Percentiles rank a stretch among this genome's conserved stretches.
phyloP scores from a whole-genome alignment of 2,113 vertebrate species.

The Callorhinus ursinus region DNA sequence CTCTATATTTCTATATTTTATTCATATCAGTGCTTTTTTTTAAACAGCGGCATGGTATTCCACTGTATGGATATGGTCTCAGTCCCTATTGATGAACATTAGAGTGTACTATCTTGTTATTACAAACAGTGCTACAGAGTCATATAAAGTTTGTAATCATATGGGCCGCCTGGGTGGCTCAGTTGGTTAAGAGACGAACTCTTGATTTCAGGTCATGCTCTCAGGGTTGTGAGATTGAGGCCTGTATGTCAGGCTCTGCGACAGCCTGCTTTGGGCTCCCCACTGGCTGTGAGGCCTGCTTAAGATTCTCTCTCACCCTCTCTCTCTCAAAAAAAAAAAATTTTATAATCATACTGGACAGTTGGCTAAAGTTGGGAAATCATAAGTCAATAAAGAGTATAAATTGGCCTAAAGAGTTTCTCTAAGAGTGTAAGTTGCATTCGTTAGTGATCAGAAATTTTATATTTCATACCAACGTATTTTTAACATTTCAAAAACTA shows the following conservation, averaged over 20 bases:
- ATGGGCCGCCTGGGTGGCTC: neutral
- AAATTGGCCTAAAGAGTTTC: slow-evolving; percentile 1
- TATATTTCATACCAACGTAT: neutral
- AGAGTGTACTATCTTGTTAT: neutral
- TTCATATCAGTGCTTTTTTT: neutral
- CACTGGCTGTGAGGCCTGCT: neutral
- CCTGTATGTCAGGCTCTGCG: neutral
- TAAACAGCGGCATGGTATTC: neutral
- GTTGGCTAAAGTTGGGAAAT: neutral
- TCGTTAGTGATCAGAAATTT: neutral
- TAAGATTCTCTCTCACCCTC: neutral
- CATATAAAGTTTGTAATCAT: neutral
- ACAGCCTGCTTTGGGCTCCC: neutral
- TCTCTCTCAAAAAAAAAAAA: neutral
- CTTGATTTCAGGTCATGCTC: neutral
- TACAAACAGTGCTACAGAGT: neutral
- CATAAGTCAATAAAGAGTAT: neutral
- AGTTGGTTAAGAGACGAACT: neutral
- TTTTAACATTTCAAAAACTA: slow-evolving; percentile 19
- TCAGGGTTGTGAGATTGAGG: neutral
- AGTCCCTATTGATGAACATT: neutral
- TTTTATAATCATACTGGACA: neutral
- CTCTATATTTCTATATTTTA: neutral
- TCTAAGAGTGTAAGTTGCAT: neutral
- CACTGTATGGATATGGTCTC: neutral